Conservation (phyloP, 2,888 invertebrate species). For the Hesperia comma region DNA sequence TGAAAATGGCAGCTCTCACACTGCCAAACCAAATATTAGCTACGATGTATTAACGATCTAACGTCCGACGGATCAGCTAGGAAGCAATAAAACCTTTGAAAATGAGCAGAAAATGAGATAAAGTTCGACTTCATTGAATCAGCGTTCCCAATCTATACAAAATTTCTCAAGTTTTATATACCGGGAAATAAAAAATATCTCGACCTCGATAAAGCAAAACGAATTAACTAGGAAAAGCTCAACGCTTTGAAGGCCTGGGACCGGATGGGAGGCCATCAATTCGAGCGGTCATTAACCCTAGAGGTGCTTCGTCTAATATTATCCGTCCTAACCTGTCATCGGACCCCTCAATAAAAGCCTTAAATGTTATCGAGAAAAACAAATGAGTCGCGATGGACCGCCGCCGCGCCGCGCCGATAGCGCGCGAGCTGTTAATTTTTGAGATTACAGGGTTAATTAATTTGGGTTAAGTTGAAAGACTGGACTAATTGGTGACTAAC, state of each 20-base stretch:
- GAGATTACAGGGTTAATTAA: slow-evolving; percentile 9
- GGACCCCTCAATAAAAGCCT: slow-evolving; percentile 12
- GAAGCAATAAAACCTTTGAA: too few species aligned
- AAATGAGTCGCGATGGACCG: slow-evolving; percentile 8
- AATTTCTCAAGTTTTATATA: neutral
- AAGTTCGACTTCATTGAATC: too few species aligned
- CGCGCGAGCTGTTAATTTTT: slow-evolving; percentile 11
- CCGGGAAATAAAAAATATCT: slow-evolving; percentile 1
- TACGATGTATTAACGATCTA: too few species aligned
- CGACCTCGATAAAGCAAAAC: neutral
- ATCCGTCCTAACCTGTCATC: slow-evolving; percentile 25
- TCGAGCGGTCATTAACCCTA: slow-evolving; percentile 42
- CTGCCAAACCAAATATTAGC: too few species aligned
- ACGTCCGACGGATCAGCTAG: too few species aligned
- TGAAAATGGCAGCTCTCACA: too few species aligned
- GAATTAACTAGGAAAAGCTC: neutral
- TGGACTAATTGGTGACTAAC: neutral
- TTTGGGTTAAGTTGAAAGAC: neutral
- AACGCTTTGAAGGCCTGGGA: slow-evolving; percentile 8
- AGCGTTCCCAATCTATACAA: neutral
- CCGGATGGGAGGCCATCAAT: slow-evolving; percentile 37
- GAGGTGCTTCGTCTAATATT: slow-evolving; percentile 29
- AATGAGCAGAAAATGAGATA: too few species aligned
- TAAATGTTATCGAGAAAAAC: slow-evolving; percentile 16
- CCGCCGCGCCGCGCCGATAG: too few species aligned